phyloP scores from a whole-genome alignment of 2,888 invertebrate species.

The Lepeophtheirus nordmannii region DNA sequence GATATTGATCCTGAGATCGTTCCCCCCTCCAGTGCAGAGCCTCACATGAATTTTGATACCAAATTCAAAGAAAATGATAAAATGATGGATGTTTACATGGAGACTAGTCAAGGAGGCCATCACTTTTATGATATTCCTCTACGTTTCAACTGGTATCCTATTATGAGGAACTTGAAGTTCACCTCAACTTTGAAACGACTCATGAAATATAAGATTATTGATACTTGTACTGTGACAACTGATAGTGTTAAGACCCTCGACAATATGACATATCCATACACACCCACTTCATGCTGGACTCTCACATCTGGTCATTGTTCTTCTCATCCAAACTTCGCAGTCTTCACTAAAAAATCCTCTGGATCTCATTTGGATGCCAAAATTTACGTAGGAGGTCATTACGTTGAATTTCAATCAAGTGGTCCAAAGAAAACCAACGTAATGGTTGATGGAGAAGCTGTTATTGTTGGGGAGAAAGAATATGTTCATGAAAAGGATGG shows the following conservation, averaged over 20 bases:
- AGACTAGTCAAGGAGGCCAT: conserved; percentile 14
- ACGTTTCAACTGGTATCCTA: conserved; percentile 6
- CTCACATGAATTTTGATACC: conserved; percentile 15
- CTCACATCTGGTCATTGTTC: conserved; percentile 16
- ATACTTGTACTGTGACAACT: conserved; percentile 13
- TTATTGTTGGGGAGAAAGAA: conserved; percentile 17
- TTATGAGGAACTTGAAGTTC: conserved; percentile 18
- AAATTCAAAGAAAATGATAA: conserved; percentile 16
- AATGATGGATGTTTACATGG: conserved; percentile 12
- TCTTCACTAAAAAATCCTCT: conserved; percentile 20
- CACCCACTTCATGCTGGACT: conserved; percentile 18
- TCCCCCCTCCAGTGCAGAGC: conserved; percentile 7
- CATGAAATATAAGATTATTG: conserved; percentile 1
- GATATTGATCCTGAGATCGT: conserved; percentile 14
- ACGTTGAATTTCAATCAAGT: conserved; percentile 15
- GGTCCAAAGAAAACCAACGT: not conserved
- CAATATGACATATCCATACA: conserved; percentile 22
- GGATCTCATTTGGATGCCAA: conserved; percentile 9
- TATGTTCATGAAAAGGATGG: not conserved
- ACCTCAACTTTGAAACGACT: conserved; percentile 17
- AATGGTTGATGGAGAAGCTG: conserved; percentile 15
- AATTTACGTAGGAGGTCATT: conserved; percentile 21
- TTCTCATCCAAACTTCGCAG: conserved; percentile 17
- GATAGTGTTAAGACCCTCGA: conserved; percentile 13
- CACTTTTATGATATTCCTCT: conserved; percentile 20